Percentiles rank a stretch among this genome's conserved stretches.
Conservation (phyloP, 2,888 invertebrate genomes). For the Callyntrura sp. region DNA sequence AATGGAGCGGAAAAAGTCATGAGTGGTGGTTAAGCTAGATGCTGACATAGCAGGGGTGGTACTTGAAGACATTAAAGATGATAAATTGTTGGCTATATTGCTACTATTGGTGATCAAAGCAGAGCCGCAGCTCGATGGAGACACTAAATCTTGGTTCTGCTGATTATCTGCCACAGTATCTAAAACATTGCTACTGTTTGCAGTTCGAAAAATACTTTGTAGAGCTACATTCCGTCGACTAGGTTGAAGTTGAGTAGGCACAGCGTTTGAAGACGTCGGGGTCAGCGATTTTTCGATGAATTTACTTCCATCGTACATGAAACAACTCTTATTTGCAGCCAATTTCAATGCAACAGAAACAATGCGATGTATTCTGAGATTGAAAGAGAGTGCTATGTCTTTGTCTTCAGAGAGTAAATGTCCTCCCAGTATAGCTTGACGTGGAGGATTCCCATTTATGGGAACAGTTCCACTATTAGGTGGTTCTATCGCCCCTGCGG, state of each 20-base stretch:
- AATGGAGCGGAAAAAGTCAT: conserved; percentile 82
- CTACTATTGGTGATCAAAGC: conserved; percentile 48
- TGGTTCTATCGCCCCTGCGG: conserved; percentile 71
- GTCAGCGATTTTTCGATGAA: conserved; percentile 57
- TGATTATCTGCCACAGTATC: conserved; percentile 53
- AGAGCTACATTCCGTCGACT: conserved; percentile 82
- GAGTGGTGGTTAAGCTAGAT: conserved; percentile 75
- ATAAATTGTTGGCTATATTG: conserved; percentile 60
- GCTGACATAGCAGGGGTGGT: conserved; percentile 58
- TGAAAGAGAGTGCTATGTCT: conserved; percentile 64
- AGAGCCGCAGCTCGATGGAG: conserved; percentile 25
- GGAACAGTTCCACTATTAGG: conserved; percentile 40
- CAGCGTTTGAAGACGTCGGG: conserved; percentile 46
- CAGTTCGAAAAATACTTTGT: conserved; percentile 82
- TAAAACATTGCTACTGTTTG: conserved; percentile 61
- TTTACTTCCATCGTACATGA: conserved; percentile 68
- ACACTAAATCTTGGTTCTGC: conserved; percentile 36
- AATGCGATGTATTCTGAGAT: conserved; percentile 72
- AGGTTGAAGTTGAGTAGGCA: conserved; percentile 68
- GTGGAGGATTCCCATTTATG: conserved; percentile 50
- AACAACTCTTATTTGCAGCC: conserved; percentile 63
- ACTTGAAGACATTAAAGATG: conserved; percentile 63
- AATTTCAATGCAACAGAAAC: conserved; percentile 67
- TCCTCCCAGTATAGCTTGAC: conserved; percentile 65
- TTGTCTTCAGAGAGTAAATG: conserved; percentile 72